A percentile compares a stretch with the other conserved stretches of the same genome.
These are phyloP conservation scores for Oxyura jamaicensis DNA, from an alignment of 2,113 vertebrate genomes.

Conservation along the genomic window DNA sequence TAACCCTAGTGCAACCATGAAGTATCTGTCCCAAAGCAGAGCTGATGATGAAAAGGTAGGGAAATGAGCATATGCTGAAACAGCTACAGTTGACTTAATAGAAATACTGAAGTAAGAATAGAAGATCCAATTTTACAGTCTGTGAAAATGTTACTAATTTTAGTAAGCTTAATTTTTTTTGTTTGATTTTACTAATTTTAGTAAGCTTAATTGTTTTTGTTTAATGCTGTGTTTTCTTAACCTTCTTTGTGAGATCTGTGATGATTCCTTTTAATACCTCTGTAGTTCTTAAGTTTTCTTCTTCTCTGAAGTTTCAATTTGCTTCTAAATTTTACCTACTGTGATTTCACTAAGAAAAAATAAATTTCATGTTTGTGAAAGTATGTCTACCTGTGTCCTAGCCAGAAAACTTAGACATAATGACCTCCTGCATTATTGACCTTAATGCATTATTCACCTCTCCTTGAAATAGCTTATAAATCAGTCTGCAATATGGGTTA, in stretches of 20 bases:
- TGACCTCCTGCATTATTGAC: not conserved
- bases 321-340: not conserved
- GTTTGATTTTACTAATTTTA: not conserved
- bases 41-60: not conserved
- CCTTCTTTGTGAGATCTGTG: not conserved
- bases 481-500: not conserved
- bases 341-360: not conserved
- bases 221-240: not conserved
- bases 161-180: not conserved
- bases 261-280: not conserved
- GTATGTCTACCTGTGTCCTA: not conserved
- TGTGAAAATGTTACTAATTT: not conserved
- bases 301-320: not conserved
- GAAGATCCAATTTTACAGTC: not conserved
- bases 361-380: not conserved
- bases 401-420: not conserved
- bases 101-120: not conserved
- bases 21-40: not conserved
- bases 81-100: not conserved
- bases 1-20: not conserved
- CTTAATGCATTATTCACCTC: not conserved
- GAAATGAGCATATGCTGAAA: not conserved
- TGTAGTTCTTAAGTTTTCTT: not conserved
- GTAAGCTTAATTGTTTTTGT: not conserved
- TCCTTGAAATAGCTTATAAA: not conserved